Conservation (phyloP, 30 jellyfish, hydroid and myxozoan species). For the Aurelia coerulea region DNA sequence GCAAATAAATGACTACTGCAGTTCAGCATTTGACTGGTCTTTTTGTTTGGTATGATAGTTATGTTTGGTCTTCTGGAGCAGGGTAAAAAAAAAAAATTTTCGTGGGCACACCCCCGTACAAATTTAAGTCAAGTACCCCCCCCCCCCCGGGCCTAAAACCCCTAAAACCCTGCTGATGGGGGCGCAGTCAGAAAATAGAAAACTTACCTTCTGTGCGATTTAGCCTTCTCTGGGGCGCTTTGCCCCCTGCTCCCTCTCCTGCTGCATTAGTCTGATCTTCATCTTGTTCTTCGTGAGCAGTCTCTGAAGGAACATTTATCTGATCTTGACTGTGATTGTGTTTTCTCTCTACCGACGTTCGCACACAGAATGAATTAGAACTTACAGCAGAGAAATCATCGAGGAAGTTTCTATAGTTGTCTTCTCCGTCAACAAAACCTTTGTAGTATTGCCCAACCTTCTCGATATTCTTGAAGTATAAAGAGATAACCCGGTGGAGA, state of each 20-base stretch:
- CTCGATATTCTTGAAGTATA: not conserved
- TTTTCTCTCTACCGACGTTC: constrained; percentile 5
- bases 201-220: constrained; percentile 6
- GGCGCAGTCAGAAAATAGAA: no score
- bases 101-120: no score
- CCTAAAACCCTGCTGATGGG: no score
- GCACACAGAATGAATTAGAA: not conserved
- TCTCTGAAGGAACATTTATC: not conserved
- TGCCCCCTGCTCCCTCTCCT: not conserved
- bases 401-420: not conserved
- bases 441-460: not conserved
- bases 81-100: no score
- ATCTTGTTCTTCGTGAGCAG: not conserved
- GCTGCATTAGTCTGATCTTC: not conserved
- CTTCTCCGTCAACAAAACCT: constrained; percentile 1
- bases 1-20: no score
- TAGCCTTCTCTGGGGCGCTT: constrained; percentile 1
- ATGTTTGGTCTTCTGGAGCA: no score
- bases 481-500: not conserved
- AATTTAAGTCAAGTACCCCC: no score
- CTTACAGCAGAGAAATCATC: not conserved
- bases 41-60: no score
- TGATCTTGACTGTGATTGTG: not conserved
- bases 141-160: no score
- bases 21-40: no score